Conservation (phyloP, 2,797 vertebrate species). For the Galaxias olidus region DNA sequence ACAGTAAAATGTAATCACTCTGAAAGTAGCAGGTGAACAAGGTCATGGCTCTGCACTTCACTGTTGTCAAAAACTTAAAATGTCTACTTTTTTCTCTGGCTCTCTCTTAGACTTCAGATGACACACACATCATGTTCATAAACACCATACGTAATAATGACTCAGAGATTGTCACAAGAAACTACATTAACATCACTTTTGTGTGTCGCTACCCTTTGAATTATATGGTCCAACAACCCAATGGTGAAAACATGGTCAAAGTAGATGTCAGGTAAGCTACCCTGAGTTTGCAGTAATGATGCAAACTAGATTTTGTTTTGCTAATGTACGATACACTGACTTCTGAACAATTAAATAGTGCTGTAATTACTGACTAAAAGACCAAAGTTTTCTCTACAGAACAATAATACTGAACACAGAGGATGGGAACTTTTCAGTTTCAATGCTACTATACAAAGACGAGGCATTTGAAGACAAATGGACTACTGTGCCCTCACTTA, state of each 20-base stretch:
- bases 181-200: conserved; percentile 79
- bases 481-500: conserved; percentile 75
- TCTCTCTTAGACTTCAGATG: conserved; percentile 68
- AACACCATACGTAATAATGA: conserved; percentile 81
- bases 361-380: neutral
- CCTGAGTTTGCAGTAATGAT: neutral
- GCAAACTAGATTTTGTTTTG: no score
- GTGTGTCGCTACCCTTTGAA: conserved; percentile 80
- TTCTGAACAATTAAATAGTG: neutral
- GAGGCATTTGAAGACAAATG: conserved; percentile 73
- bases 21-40: neutral
- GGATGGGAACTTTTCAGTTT: conserved; percentile 80
- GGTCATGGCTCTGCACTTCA: neutral
- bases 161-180: conserved; percentile 72
- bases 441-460: conserved; percentile 79
- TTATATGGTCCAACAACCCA: conserved; percentile 77
- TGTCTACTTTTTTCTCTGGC: neutral
- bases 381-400: conserved; percentile 46
- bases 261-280: conserved; percentile 70
- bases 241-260: conserved; percentile 73
- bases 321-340: neutral
- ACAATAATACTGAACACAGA: conserved; percentile 78
- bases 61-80: neutral
- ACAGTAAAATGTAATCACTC: no score
- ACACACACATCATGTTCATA: conserved; percentile 75